These are phyloP conservation scores for Passer montanus DNA, from an alignment of 2,113 vertebrate genomes.

Conservation along the genomic window DNA sequence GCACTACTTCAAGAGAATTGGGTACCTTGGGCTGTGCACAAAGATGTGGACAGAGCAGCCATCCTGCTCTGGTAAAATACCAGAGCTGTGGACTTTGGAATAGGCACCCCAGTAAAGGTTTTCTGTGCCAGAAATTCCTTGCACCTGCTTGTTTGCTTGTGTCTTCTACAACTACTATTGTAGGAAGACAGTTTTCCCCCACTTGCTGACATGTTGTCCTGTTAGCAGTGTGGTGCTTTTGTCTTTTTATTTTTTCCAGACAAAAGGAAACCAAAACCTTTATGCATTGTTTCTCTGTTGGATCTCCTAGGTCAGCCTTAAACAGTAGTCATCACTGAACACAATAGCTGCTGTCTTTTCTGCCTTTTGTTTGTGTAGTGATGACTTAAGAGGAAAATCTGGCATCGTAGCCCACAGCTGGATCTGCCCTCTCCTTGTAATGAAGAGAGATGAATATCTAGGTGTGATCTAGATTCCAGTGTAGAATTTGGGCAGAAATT, in stretches of 20 bases:
- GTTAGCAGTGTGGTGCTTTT: not conserved
- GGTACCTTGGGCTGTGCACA: not conserved
- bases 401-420: not conserved
- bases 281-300: not conserved
- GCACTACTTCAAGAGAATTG: not conserved
- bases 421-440: not conserved
- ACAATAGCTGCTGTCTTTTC: not conserved
- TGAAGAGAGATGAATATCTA: not conserved
- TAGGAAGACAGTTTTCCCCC: not conserved
- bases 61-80: not conserved
- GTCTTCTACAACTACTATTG: not conserved
- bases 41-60: not conserved
- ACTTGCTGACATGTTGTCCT: not conserved
- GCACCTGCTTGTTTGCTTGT: not conserved
- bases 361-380: not conserved
- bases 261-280: not conserved
- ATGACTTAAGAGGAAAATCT: not conserved
- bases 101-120: not conserved
- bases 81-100: not conserved
- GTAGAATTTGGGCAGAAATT: not conserved
- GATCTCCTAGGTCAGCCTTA: not conserved
- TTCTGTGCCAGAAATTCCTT: not conserved
- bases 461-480: not conserved
- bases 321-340: not conserved
- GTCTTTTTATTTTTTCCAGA: fast-evolving